phyloP scores from a whole-genome alignment of 1,140 invertebrate genomes.

The Chelonus insularis region DNA sequence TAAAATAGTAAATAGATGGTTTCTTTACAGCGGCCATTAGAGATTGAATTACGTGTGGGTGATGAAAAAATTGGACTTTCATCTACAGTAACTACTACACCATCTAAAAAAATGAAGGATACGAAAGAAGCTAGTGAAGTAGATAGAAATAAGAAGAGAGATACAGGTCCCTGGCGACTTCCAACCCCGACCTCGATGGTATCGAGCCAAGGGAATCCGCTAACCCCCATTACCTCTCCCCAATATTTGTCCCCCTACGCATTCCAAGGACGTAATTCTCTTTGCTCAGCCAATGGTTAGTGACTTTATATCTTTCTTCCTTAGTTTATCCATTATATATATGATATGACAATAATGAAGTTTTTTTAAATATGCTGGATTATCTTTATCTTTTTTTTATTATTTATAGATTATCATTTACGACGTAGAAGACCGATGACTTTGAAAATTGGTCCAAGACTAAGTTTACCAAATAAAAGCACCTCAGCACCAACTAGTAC shows the following conservation, averaged over 20 bases:
- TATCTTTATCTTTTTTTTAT: conserved; percentile 12
- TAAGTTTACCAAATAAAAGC: conserved; percentile 58
- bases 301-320: too few species aligned
- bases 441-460: conserved; percentile 59
- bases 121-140: conserved; percentile 7
- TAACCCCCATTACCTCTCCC: conserved; percentile 48
- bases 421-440: conserved; percentile 61
- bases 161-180: conserved; percentile 39
- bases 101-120: conserved; percentile 5
- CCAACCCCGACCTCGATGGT: conserved; percentile 33
- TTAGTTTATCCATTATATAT: conserved; percentile 39
- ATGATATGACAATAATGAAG: too few species aligned
- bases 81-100: neutral
- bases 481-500: conserved; percentile 60
- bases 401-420: conserved; percentile 57
- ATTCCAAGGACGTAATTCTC: conserved; percentile 55
- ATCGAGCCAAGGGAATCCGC: conserved; percentile 41
- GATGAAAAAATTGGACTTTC: neutral
- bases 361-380: too few species aligned
- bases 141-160: conserved; percentile 25
- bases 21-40: neutral
- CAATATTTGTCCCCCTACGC: conserved; percentile 56
- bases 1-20: neutral
- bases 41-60: neutral
- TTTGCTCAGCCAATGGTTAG: conserved; percentile 55